Evolutionary conservation across 1,140 invertebrate species (phyloP), one percentile per base, ranked within the genome.

Genomic region (Frieseomelitta varia): DNA sequence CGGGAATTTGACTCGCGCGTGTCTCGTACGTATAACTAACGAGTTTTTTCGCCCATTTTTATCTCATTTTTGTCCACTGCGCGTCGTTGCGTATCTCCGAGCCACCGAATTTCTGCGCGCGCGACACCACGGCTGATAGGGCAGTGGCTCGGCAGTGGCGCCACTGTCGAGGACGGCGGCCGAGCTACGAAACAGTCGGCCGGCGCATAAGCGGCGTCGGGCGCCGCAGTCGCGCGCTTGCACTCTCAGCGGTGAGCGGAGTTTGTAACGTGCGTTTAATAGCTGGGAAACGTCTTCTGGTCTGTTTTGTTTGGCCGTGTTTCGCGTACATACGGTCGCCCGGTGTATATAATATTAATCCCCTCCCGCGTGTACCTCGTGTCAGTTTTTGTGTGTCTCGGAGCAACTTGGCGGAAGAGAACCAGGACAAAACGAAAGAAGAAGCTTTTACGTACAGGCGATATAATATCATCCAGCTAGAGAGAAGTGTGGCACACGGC

Each of bases 221-320:
- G 81, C 81, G 87, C 91, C 90, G 90, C 93, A 94, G 93, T 95
- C 92, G 93, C 93, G 93, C 93, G 94, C 92, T 94, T 94, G 93
- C 93, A 94, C 92, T 94, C 94, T 92, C 88, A 93, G 92, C 89
- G 93, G 92, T 93, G 91, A 87, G 81, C 63, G 89, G 80, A 79
- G 77, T 87, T 72, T 85, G 76, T 86, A 79, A 87, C 77, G 68
- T 87, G 81, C 79, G 88, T 89, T 47, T 47, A 83, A 89, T 76
- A 58, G 73, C 30, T 75, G 63, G 34, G 17, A 87, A 69, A 82
- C 69, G 27, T 78, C 55, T 77, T 61, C 77, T 58, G 58, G 73
- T 30, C 71, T 75, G 69, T 85, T 61, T 53, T 53, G 75, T 76
- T 83, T 51, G 58, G 34, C 58, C 78, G 68, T 61, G 58, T 74